Base-by-base conservation (phyloP, 92 coral and sea anemone species). In the Meandrina meandrites region DNA sequence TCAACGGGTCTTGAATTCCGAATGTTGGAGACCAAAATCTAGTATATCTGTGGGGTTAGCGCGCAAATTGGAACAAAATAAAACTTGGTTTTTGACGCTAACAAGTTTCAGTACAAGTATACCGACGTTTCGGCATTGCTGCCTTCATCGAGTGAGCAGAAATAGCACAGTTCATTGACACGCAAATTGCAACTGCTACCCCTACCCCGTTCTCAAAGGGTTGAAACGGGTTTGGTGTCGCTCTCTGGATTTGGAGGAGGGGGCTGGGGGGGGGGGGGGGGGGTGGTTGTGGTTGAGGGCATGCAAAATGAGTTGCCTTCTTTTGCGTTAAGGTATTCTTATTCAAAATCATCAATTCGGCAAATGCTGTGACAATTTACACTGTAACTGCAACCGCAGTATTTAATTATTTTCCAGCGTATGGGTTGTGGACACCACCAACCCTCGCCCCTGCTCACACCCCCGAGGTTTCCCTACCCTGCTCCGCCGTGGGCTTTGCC, bases 371-470 rank as follows among this genome's bases (percentile, higher is more conserved):
- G n/a, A n/a, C n/a, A n/a, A n/a, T n/a, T n/a, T n/a, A n/a, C n/a
- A n/a, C 45, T 40, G 45, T 40, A 40, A 2, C 6, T 40, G 48
- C 48, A 48, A n/a, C 28, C 22, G 30, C 22, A 6, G 67, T 60
- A 5, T 6, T 24, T 21, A 56, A 60, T 12, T 53, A 0, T 79
- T 45, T 21, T 81, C 2, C 50, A 79, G 78, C 80, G 8, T 51
- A 37, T 14, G 84, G 35, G 31, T 32, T 40, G 40, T 74, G 72
- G 85, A n/a, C 16, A n/a, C 82, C 62, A 14, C 82, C 56, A 21
- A 8, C 0, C n/a, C 66, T 24, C 19, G 8, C 6, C 42, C 50
- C 58, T 21, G 16, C 15, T 19, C 51, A 53, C 19, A 0, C 19
- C 1, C 68, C 48, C 12, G 35, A 53, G 53, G 37, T 19, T 57